Conservation (phyloP, 2,888 invertebrate species). For the Acleris laterana region DNA sequence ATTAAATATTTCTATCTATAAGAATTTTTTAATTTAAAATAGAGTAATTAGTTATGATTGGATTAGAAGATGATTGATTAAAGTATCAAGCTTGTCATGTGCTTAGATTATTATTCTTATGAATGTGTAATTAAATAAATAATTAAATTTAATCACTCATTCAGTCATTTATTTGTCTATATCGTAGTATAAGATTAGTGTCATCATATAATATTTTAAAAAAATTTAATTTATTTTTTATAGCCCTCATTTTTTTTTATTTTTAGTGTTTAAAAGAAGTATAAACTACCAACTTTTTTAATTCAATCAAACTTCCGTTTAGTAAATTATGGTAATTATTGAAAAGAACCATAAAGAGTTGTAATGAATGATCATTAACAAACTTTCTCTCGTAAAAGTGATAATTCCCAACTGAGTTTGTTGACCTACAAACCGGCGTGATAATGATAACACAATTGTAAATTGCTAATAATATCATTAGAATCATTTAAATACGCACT, state of each 20-base stretch:
- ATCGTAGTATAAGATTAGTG: too few relatives aligned
- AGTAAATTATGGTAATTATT: not conserved
- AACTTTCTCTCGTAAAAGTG: conserved; percentile 11
- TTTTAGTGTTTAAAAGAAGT: too few relatives aligned
- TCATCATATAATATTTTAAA: too few relatives aligned
- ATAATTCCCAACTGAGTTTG: conserved; percentile 15
- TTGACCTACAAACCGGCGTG: conserved; percentile 22
- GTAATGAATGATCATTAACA: conserved; percentile 1
- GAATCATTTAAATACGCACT: conserved; percentile 1
- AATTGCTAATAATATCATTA: conserved; percentile 12
- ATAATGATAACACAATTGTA: conserved; percentile 13
- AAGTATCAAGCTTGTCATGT: conserved; percentile 5
- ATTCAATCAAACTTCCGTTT: not conserved
- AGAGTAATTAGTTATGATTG: conserved; percentile 2
- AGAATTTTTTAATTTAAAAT: not conserved
- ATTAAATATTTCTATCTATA: not conserved
- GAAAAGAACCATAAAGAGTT: not conserved
- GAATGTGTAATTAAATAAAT: not conserved
- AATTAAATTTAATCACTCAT: too few relatives aligned
- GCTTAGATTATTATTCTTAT: not conserved
- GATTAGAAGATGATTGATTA: conserved; percentile 1
- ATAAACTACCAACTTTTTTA: too few relatives aligned
- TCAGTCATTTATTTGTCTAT: too few relatives aligned
- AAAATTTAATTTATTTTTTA: too few relatives aligned
- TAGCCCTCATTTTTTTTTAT: too few relatives aligned